Base-by-base conservation (phyloP, 2,888 invertebrate species). In the Toxonevra muliebris region DNA sequence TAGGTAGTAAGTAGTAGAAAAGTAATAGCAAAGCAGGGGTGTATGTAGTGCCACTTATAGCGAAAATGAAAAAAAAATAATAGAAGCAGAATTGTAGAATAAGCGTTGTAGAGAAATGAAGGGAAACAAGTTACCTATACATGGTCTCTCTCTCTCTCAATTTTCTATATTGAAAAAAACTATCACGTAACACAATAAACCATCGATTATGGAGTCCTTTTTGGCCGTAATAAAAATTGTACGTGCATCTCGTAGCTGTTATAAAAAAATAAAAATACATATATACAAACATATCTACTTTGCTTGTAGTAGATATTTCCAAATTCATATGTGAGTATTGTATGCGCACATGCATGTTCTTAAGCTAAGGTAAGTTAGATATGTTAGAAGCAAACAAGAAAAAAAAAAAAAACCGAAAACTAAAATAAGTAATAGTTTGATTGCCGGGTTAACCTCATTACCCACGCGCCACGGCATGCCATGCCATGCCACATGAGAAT, bases 191-290 rank as follows among this genome's bases (percentile, higher is more conserved):
- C 62, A 68, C 68, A 70, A 73, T 74, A 72, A 71, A 71, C 74
- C 71, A 75, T 76, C 71, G 73, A 75, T 76, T 76, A 76, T 73
- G 69, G 72, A 71, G 70, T 70, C 71, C 69, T 66, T 71, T 68
- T 72, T 48, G 70, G 69, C 68, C 57, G 53, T 64, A 69, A 70
- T 66, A 67, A 70, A 69, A 66, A 54, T 9, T 17, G 57, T 55
- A 66, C 61, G 61, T 66, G 61, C 48, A 45, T 48, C 43, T 40
- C 52, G 30, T 30, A 30, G 30, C 30, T 30, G 30, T 30, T 30
- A 7, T 30, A 4, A 17, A 48, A 13, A 53, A 53, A 13, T 17
- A 13, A 11, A 19, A 8, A 53, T 2, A n/a, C 11, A 9, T 30
- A 55, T 13, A n/a, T 45, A 2, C 19, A 42, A 12, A 12, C 50